These are phyloP conservation scores for Tethya wilhelma DNA, from an alignment of 37 sponge, comb jelly and placozoan genomes.

Conservation along the genomic window DNA sequence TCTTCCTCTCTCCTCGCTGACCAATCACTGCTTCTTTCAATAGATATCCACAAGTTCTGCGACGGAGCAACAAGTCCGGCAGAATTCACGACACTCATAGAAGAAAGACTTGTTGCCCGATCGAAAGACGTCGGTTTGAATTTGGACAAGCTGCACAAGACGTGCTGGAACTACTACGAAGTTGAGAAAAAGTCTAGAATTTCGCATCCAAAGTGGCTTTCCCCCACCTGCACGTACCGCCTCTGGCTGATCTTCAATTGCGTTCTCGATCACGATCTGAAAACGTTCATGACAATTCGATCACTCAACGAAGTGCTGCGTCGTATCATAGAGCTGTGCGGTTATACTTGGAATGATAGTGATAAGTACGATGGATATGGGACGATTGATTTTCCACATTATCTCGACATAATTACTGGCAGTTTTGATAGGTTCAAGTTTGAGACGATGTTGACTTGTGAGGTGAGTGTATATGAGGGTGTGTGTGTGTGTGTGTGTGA, in stretches of 20 bases:
- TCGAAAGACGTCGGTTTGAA: conserved; percentile 24
- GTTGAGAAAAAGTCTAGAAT: conserved; percentile 25
- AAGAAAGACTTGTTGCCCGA: neutral
- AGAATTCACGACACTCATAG: conserved; percentile 48
- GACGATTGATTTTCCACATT: conserved; percentile 37
- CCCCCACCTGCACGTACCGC: conserved; percentile 25
- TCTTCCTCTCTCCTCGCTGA: neutral
- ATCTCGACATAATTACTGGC: conserved; percentile 33
- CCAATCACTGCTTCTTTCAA: neutral
- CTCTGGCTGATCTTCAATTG: conserved; percentile 57
- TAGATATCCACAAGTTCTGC: conserved; percentile 50
- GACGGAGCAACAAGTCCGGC: conserved; percentile 22
- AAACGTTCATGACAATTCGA: neutral
- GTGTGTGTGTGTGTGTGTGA: neutral
- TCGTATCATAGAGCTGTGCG: conserved; percentile 24
- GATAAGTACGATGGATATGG: neutral
- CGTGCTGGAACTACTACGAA: conserved; percentile 52
- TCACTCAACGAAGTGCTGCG: conserved; percentile 41
- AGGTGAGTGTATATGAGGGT: neutral
- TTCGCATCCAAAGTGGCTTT: conserved; percentile 49
- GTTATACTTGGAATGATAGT: conserved; percentile 47
- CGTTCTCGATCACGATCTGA: neutral
- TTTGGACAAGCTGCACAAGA: conserved; percentile 9
- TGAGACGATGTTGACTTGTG: conserved; percentile 2
- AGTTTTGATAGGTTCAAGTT: conserved; percentile 41